Base-by-base conservation (phyloP, 1,140 invertebrate species). In the Drosophila asahinai region DNA sequence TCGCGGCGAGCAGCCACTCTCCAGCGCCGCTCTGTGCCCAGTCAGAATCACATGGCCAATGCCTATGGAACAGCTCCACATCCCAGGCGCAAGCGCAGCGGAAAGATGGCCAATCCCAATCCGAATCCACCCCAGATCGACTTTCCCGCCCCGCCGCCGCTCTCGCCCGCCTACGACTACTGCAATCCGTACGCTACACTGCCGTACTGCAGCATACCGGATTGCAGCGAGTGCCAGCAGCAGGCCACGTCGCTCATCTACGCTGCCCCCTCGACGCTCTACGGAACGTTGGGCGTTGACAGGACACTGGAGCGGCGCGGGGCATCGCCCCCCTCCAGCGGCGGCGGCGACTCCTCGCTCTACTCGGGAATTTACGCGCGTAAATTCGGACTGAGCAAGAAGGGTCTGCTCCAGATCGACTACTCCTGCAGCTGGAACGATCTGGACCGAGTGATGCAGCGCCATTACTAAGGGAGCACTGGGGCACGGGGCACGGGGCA, bases 371-470 rank as follows among this genome's bases (percentile, higher is more conserved):
- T 91, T 83, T 92, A 92, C 65, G 76, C 80, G 1, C 80, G 87
- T 89, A 92, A 94, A 91, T 94, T 95, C 77, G 94, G 94, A 43
- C 84, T 95, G 70, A 96, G 94, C 80, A 95, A 94, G 47, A 95
- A 96, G 77, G 95, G 95, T 45, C 94, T 96, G 77, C 92, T 96
- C 12, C 95, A 95, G 90, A 96, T 96, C 49, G 95, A 96, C 83
- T 96, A 96, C 80, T 95, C 95, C 6, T 94, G 94, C 80, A 96
- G 95, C 83, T 96, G 95, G 95, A 95, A 95, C 72, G 95, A 94
- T 40, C 81, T 95, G 60, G 94, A 95, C 80, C 93, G 94, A 27
- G 94, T 94, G 80, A 95, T 95, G 76, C 89, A 93, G 25, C 73
- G 87, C 17, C 79, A 92, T 38, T 92, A 68, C 45, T 92, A 64